Conservation (phyloP, 2,113 vertebrate species). For the Brevimyrus niger region DNA sequence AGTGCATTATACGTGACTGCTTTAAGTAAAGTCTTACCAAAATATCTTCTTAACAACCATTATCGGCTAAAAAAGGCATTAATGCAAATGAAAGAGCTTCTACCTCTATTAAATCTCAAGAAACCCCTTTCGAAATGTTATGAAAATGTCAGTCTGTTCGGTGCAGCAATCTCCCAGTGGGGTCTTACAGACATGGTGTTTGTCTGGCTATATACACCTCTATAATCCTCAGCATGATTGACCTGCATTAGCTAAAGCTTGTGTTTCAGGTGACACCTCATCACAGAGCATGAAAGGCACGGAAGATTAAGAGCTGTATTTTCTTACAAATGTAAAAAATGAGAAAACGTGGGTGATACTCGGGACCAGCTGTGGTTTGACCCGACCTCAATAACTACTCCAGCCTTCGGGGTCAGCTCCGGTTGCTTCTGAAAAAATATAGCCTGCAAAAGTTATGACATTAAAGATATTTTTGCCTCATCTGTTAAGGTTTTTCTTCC, state of each 20-base stretch:
- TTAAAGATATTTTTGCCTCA: slow-evolving; percentile 5
- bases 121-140: background rate
- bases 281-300: background rate
- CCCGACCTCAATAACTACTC: background rate
- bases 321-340: background rate
- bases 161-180: background rate
- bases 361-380: background rate
- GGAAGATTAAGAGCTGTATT: background rate
- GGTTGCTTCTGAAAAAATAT: slow-evolving; percentile 11
- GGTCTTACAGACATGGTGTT: background rate
- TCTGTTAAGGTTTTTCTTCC: background rate
- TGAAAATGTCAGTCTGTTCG: background rate
- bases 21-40: background rate
- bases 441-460: background rate
- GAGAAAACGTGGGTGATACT: background rate
- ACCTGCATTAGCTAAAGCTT: background rate
- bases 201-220: background rate
- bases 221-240: background rate
- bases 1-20: background rate
- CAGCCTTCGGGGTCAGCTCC: background rate
- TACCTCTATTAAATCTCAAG: background rate
- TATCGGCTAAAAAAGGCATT: background rate
- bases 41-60: background rate
- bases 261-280: background rate
- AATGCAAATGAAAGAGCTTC: background rate